Conservation (phyloP, 2,113 vertebrate genomes). For the Hoplias malabaricus region DNA sequence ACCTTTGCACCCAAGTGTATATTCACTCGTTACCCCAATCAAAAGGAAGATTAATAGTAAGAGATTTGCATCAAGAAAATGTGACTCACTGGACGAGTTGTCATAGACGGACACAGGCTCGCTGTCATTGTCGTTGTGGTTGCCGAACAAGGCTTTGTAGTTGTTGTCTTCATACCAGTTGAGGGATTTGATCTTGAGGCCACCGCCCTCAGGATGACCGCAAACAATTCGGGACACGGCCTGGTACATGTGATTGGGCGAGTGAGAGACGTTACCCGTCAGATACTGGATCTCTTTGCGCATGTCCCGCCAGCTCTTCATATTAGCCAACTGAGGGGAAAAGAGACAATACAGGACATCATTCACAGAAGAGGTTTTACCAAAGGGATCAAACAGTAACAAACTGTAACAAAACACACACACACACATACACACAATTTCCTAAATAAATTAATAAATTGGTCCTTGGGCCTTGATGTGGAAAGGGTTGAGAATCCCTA, state of each 20-base stretch:
- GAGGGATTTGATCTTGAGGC: constrained; percentile 96
- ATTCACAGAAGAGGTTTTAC: neutral
- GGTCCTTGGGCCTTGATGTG: no score
- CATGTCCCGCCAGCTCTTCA: constrained; percentile 93
- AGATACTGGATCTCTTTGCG: constrained; percentile 89
- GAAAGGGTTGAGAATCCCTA: no score
- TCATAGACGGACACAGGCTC: constrained; percentile 80
- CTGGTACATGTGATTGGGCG: constrained; percentile 90
- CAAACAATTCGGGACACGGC: constrained; percentile 95
- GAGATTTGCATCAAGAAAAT: neutral
- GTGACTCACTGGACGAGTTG: constrained; percentile 75
- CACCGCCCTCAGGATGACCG: constrained; percentile 92
- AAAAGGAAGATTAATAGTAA: no score
- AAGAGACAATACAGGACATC: neutral
- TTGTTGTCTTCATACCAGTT: constrained; percentile 99
- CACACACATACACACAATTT: no score
- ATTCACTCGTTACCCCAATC: no score
- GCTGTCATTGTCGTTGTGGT: constrained; percentile 80
- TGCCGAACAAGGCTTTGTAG: constrained; percentile 92
- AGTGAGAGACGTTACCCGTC: constrained; percentile 76
- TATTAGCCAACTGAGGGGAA: constrained; percentile 77
- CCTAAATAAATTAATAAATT: no score
- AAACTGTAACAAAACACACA: no score
- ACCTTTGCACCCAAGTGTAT: no score
- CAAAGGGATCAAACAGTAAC: neutral